Percentiles rank a stretch among this genome's conserved stretches.
Evolutionary conservation across 1,140 invertebrate genomes (phyloP).

Genomic region (Zelostemma sp.): DNA sequence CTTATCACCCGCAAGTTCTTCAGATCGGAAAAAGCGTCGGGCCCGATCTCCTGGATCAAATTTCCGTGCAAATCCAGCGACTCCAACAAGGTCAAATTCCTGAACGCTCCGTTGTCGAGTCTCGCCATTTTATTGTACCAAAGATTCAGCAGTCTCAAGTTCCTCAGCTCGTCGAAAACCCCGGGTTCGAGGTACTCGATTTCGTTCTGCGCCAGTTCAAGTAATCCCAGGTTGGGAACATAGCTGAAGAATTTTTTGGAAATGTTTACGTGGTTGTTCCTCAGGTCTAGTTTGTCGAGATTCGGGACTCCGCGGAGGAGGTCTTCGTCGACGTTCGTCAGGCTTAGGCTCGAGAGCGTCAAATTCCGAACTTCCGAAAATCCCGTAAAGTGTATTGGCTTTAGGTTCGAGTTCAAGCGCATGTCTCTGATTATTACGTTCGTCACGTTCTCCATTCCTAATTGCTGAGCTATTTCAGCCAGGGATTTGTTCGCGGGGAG

Average conservation of each 20-base stretch:
- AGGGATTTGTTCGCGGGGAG: constrained; percentile 51
- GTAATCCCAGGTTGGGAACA: constrained; percentile 5
- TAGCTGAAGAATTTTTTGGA: constrained; percentile 71
- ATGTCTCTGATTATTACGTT: constrained; percentile 61
- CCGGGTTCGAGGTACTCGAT: constrained; percentile 31
- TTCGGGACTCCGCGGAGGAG: constrained; percentile 73
- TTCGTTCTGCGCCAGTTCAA: constrained; percentile 41
- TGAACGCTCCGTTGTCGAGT: constrained; percentile 3
- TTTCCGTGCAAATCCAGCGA: constrained; percentile 21
- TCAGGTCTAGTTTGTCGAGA: constrained; percentile 73
- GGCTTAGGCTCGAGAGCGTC: constrained; percentile 66
- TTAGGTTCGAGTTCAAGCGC: constrained; percentile 62
- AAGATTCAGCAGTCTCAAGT: constrained; percentile 47
- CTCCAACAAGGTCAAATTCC: constrained; percentile 16
- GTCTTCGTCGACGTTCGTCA: constrained; percentile 72
- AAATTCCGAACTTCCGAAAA: constrained; percentile 69
- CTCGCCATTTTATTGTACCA: constrained; percentile 16
- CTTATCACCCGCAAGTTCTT: constrained; percentile 4
- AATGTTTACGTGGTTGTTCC: constrained; percentile 73
- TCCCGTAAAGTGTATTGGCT: constrained; percentile 69
- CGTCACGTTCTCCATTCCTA: constrained; percentile 66
- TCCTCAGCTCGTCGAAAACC: constrained; percentile 33
- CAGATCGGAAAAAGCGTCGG: constrained; percentile 19
- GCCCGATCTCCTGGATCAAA: constrained; percentile 13
- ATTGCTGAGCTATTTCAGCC: constrained; percentile 34